A percentile compares a stretch with the other conserved stretches of the same genome.
These are phyloP conservation scores for Parnassius apollo DNA, from an alignment of 2,888 invertebrate genomes.

Conservation along the genomic window DNA sequence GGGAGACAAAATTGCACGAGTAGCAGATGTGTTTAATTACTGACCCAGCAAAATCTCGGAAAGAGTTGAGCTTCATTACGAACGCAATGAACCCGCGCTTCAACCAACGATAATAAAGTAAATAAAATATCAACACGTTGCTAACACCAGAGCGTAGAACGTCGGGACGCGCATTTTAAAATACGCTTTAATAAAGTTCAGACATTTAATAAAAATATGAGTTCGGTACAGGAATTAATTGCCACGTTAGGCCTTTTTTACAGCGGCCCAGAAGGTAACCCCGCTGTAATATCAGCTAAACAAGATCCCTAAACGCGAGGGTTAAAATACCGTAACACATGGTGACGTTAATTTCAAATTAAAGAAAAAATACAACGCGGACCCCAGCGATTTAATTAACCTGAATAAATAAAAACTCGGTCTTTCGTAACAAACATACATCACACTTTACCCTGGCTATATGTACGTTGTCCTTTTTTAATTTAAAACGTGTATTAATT, in stretches of 20 bases:
- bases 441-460: not conserved
- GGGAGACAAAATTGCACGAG: constrained; percentile 62
- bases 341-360: constrained; percentile 61
- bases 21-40: constrained; percentile 78
- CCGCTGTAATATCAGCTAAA: constrained; percentile 56
- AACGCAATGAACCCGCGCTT: constrained; percentile 54
- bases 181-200: constrained; percentile 69
- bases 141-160: constrained; percentile 61
- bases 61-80: constrained; percentile 69
- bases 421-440: constrained; percentile 27
- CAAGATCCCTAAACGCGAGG: constrained; percentile 52
- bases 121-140: constrained; percentile 75
- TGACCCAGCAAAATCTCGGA: constrained; percentile 69
- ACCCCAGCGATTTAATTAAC: constrained; percentile 47
- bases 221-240: constrained; percentile 61
- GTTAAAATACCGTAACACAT: constrained; percentile 62
- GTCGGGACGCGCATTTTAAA: constrained; percentile 60
- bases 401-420: constrained; percentile 49
- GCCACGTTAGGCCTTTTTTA: constrained; percentile 62
- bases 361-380: constrained; percentile 54
- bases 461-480: not conserved
- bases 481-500: constrained; percentile 1
- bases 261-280: constrained; percentile 42
- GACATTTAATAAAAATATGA: constrained; percentile 63
- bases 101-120: constrained; percentile 64